Percentiles rank a stretch among this genome's conserved stretches.
Conservation (phyloP, 2,797 vertebrate genomes). For the Naso thynnoides region DNA sequence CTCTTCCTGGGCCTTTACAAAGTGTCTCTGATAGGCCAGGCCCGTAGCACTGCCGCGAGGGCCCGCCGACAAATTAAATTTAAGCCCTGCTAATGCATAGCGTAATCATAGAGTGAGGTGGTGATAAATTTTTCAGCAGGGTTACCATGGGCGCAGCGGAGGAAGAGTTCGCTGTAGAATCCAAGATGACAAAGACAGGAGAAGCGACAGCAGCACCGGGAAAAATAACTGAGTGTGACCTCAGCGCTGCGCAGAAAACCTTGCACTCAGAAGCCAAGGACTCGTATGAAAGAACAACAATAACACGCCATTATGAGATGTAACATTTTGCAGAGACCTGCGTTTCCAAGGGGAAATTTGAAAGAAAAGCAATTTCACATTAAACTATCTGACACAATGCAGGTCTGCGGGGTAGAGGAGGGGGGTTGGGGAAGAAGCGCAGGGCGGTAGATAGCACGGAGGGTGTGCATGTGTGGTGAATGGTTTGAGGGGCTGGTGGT, state of each 20-base stretch:
- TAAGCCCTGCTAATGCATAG: slow-evolving; percentile 71
- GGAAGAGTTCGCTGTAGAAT: slow-evolving; percentile 60
- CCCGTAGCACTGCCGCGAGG: slow-evolving; percentile 62
- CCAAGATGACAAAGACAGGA: slow-evolving; percentile 43
- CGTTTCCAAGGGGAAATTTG: slow-evolving; percentile 78
- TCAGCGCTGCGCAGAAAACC: slow-evolving; percentile 41
- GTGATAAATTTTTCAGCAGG: slow-evolving; percentile 71
- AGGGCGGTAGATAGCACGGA: slow-evolving; percentile 34
- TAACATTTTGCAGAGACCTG: slow-evolving; percentile 64
- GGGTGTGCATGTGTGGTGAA: slow-evolving; percentile 25
- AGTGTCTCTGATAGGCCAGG: slow-evolving; percentile 75
- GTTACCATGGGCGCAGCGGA: slow-evolving; percentile 66
- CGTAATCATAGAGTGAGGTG: slow-evolving; percentile 70
- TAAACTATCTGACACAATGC: slow-evolving; percentile 81
- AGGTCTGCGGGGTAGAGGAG: slow-evolving; percentile 61
- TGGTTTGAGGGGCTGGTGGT: slow-evolving; percentile 29
- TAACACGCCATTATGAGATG: slow-evolving; percentile 75
- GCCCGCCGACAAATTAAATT: slow-evolving; percentile 73
- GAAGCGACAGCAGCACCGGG: slow-evolving; percentile 17
- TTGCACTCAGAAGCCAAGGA: slow-evolving; percentile 66
- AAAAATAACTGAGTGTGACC: slow-evolving; percentile 60
- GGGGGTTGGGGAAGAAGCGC: background rate
- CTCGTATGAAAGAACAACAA: slow-evolving; percentile 77
- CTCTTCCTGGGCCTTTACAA: slow-evolving; percentile 75
- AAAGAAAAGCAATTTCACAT: slow-evolving; percentile 84